phyloP scores from a whole-genome alignment of 2,797 vertebrate genomes.

The Labeo calbasu region DNA sequence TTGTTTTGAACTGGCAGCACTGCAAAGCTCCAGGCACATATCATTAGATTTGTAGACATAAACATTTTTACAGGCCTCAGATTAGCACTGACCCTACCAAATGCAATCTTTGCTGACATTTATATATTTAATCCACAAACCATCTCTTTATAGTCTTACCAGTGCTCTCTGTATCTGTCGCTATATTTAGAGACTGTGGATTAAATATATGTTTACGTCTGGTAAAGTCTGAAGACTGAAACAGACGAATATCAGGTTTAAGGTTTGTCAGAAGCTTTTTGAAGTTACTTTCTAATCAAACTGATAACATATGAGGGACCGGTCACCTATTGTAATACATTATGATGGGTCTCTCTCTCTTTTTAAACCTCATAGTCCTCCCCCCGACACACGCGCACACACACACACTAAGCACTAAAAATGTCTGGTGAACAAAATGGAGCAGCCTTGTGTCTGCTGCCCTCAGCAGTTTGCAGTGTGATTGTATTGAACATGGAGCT shows the following conservation, averaged over 20 bases:
- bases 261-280: neutral
- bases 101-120: neutral
- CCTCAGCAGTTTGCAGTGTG: slow-evolving; percentile 81
- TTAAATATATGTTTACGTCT: neutral
- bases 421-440: slow-evolving; percentile 81
- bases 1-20: neutral
- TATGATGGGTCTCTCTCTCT: slow-evolving; percentile 1
- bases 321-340: slow-evolving; percentile 3
- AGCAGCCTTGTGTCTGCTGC: slow-evolving; percentile 79
- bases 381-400: slow-evolving; percentile 10
- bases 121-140: neutral
- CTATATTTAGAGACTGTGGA: neutral
- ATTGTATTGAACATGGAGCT: slow-evolving; percentile 77
- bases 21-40: too few species aligned
- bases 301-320: neutral
- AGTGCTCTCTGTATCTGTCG: neutral
- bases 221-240: neutral
- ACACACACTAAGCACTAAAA: slow-evolving; percentile 67
- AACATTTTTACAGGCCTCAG: neutral
- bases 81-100: neutral
- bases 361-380: slow-evolving; percentile 2
- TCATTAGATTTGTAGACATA: neutral
- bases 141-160: neutral
- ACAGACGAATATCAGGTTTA: neutral
- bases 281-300: neutral